Conservation (phyloP, 1,140 invertebrate species). For the Grapholita molesta region DNA sequence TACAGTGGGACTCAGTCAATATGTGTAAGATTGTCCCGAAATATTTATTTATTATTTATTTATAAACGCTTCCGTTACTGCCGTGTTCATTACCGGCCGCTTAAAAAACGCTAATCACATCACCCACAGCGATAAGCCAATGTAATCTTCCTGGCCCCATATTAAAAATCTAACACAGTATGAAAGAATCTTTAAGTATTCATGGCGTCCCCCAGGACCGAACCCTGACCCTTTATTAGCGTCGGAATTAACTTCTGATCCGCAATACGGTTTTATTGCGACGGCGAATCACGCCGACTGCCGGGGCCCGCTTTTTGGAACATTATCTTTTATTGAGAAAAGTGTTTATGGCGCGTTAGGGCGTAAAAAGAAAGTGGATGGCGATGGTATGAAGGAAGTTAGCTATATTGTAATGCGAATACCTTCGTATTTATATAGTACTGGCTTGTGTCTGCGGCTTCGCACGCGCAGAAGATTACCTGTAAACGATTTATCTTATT, state of each 20-base stretch:
- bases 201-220: neutral
- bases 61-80: too few relatives aligned
- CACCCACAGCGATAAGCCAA: neutral
- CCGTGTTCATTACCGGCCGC: neutral
- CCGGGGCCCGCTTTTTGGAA: conserved; percentile 25
- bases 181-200: conserved; percentile 14
- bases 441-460: too few relatives aligned
- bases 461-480: too few relatives aligned
- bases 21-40: too few relatives aligned
- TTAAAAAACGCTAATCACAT: neutral
- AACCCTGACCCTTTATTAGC: neutral
- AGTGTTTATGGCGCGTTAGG: conserved; percentile 48
- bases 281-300: neutral
- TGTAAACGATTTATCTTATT: too few relatives aligned
- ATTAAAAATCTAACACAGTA: neutral
- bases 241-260: neutral
- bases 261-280: conserved; percentile 13
- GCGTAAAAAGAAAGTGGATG: conserved; percentile 5
- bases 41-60: too few relatives aligned
- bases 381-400: neutral
- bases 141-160: neutral
- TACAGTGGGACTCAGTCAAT: too few relatives aligned
- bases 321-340: conserved; percentile 66
- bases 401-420: neutral
- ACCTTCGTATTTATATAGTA: too few relatives aligned